Evolutionary conservation across 2,797 vertebrate genomes (phyloP), one percentile per base, ranked within the genome.

Genomic region (Falco berigora): DNA sequence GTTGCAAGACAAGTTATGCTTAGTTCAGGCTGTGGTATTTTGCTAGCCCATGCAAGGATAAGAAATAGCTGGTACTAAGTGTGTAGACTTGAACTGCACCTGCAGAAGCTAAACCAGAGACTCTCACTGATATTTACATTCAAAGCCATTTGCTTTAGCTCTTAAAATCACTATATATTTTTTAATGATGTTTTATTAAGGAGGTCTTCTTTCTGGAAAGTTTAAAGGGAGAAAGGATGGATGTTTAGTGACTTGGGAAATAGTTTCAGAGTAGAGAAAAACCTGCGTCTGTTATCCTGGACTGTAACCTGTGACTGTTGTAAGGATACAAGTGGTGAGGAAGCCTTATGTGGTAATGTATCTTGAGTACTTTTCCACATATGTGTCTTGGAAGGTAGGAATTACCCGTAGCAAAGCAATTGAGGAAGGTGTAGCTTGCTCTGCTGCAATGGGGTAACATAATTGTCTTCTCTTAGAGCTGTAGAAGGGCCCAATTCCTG

Each of bases 1-100:
- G 94, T 88, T 95, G 84, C 55, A 75, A 75, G 78, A 90, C 88
- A 86, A 95, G 94, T 94, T 93, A 44, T 63, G 86, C 30, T 91
- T 66, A 52, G 86, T 49, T 93, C 53, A 74, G 68, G 58, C 84
- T 62, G 78, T 80, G 86, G 68, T 91, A 72, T 94, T 97, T 96
- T 88, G 77, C 71, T 71, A 77, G 83, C 22, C 77, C 0, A 0
- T 49, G 47, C 67, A 87, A 93, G 69, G 80, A 63, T 78, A 67
- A 82, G 94, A 86, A 81, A 88, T 92, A 86, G 68, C 14, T 58
- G 85, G 49, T 82, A 10, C 67, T 74, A 36, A 82, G 67, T 38
- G 40, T 38, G 49, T 64, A 68, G 81, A 66, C 38, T 85, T 86
- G 64, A 92, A 83, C 72, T 93, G 46, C 74, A 84, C 88, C 77